Evolutionary conservation across 2,113 vertebrate species (phyloP).

Genomic region (Ameiurus melas): DNA sequence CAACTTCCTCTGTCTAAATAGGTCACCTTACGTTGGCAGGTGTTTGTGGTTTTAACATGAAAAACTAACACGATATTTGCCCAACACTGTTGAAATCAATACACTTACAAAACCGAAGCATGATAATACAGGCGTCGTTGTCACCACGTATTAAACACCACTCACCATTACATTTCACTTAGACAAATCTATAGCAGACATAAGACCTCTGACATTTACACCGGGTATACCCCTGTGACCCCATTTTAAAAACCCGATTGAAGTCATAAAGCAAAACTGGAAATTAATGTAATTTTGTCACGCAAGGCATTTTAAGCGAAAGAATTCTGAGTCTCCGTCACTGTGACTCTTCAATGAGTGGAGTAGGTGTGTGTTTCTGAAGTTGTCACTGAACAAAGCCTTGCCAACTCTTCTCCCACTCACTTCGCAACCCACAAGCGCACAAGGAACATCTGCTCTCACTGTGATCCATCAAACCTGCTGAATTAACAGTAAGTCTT

Average conservation of each 20-base stretch:
- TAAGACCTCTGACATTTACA: slow-evolving; percentile 8
- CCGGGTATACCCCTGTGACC: slow-evolving; percentile 4
- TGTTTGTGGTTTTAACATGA: slow-evolving; percentile 12
- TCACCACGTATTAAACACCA: neutral
- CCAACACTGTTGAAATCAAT: neutral
- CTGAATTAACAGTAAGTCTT: slow-evolving; percentile 23
- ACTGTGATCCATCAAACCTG: neutral
- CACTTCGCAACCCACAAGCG: neutral
- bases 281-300: neutral
- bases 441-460: slow-evolving; percentile 22
- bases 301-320: neutral
- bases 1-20: slow-evolving; percentile 45
- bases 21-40: slow-evolving; percentile 27
- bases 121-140: neutral
- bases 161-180: neutral
- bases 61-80: neutral
- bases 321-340: too few species aligned
- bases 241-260: neutral
- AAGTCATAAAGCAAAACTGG: neutral
- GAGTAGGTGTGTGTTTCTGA: slow-evolving; percentile 16
- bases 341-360: slow-evolving; percentile 1
- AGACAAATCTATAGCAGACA: neutral
- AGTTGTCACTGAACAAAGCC: slow-evolving; percentile 8
- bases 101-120: neutral
- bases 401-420: neutral